Conservation (phyloP, 2,888 invertebrate genomes). For the Hirudinaria manillensis region DNA sequence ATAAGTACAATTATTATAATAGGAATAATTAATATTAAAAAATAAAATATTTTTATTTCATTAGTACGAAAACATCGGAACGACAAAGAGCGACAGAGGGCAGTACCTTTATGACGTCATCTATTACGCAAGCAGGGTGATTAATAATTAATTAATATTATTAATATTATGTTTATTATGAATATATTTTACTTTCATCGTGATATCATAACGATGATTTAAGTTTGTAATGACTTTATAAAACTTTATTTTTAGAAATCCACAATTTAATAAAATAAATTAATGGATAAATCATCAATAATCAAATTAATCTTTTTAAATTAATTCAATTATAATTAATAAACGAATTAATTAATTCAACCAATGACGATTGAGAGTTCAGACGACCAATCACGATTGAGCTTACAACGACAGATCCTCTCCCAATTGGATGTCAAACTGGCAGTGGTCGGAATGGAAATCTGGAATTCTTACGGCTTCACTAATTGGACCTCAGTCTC, state of each 20-base stretch:
- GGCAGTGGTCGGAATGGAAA: slow-evolving; percentile 14
- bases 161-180: too few species aligned
- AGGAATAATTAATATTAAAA: too few species aligned
- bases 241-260: background rate
- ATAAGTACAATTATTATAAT: too few species aligned
- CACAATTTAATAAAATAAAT: background rate
- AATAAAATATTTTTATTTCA: too few species aligned
- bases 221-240: too few species aligned
- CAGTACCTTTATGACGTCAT: slow-evolving; percentile 2
- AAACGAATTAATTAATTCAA: too few species aligned
- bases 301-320: background rate
- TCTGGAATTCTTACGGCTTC: slow-evolving; percentile 12
- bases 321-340: background rate
- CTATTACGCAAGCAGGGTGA: slow-evolving; percentile 10
- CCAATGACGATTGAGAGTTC: too few species aligned
- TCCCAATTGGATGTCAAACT: background rate
- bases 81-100: background rate
- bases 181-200: too few species aligned
- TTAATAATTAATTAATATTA: background rate
- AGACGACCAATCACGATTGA: too few species aligned
- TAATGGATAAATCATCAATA: background rate
- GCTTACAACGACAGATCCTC: slow-evolving; percentile 2
- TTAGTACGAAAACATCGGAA: slow-evolving; percentile 9
- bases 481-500: slow-evolving; percentile 3
- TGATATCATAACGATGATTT: too few species aligned